Evolutionary conservation across 2,113 vertebrate genomes (phyloP).

Genomic region (Scophthalmus maximus): DNA sequence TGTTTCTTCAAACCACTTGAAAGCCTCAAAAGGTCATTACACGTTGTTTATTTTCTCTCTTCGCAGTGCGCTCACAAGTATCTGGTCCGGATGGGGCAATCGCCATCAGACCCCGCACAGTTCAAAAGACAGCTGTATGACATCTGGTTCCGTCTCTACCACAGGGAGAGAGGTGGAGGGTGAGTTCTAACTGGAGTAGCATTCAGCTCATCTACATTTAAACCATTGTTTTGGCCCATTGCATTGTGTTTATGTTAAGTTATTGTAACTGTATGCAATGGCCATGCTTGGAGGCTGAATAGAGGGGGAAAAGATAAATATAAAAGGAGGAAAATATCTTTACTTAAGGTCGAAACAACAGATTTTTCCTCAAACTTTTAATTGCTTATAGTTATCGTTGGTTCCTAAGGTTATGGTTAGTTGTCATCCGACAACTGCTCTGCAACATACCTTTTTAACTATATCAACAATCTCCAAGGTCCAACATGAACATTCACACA

Average conservation of each 20-base stretch:
- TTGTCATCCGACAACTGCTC: no score
- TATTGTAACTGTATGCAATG: no score
- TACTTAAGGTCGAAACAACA: background rate
- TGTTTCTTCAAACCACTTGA: no score
- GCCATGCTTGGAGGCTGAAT: no score
- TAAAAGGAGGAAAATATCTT: no score
- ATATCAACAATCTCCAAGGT: background rate
- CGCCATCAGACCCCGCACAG: conserved; percentile 66
- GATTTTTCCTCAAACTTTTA: background rate
- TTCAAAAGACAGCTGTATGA: conserved; percentile 88
- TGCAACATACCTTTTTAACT: no score
- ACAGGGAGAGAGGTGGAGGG: conserved; percentile 82
- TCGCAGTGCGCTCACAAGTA: conserved; percentile 85
- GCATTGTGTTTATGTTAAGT: no score
- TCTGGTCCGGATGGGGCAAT: conserved; percentile 81
- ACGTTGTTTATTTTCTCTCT: background rate
- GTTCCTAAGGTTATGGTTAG: no score
- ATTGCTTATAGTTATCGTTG: no score
- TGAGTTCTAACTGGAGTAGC: conserved; percentile 71
- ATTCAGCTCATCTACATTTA: background rate
- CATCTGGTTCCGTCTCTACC: conserved; percentile 90
- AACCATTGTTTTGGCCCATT: background rate
- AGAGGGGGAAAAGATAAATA: no score
- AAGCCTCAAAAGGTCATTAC: background rate
- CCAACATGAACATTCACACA: background rate